A percentile compares a stretch with the other conserved stretches of the same genome.
phyloP scores from a whole-genome alignment of 2,888 invertebrate genomes.

The Emmelina monodactyla region DNA sequence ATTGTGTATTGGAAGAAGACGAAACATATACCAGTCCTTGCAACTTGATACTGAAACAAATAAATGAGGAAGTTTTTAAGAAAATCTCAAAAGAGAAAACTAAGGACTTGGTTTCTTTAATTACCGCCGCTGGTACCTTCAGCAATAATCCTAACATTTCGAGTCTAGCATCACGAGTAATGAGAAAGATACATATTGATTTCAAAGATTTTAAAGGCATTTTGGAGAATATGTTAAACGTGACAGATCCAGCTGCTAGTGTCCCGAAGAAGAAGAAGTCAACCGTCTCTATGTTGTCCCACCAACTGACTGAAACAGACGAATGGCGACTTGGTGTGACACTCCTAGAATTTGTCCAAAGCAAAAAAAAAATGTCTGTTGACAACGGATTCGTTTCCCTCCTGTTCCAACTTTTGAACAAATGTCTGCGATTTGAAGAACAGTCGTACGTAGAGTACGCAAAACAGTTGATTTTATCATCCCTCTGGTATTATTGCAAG shows the following conservation, averaged over 20 bases:
- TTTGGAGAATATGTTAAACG: conserved; percentile 67
- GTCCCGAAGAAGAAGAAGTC: conserved; percentile 46
- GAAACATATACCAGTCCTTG: conserved; percentile 40
- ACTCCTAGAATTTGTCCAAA: conserved; percentile 84
- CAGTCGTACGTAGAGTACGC: conserved; percentile 86
- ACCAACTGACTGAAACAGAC: conserved; percentile 69
- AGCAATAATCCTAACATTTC: conserved; percentile 69
- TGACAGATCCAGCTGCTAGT: conserved; percentile 38
- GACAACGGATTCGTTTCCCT: conserved; percentile 73
- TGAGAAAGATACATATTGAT: conserved; percentile 72
- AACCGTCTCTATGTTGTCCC: conserved; percentile 51
- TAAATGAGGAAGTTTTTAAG: conserved; percentile 63
- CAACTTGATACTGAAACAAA: conserved; percentile 63
- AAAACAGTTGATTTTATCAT: conserved; percentile 84
- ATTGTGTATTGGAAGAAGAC: conserved; percentile 41
- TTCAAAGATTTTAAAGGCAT: conserved; percentile 67
- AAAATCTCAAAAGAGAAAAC: conserved; percentile 50
- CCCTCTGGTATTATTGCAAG: conserved; percentile 75
- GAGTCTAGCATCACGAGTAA: conserved; percentile 67
- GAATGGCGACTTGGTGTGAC: conserved; percentile 84
- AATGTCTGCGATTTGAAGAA: conserved; percentile 82
- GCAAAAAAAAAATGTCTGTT: conserved; percentile 79
- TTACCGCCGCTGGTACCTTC: conserved; percentile 63
- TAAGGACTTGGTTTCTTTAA: conserved; percentile 53
- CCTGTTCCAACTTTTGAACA: conserved; percentile 80